Conservation (phyloP, 2,888 invertebrate species). For the Ligdia adustata region DNA sequence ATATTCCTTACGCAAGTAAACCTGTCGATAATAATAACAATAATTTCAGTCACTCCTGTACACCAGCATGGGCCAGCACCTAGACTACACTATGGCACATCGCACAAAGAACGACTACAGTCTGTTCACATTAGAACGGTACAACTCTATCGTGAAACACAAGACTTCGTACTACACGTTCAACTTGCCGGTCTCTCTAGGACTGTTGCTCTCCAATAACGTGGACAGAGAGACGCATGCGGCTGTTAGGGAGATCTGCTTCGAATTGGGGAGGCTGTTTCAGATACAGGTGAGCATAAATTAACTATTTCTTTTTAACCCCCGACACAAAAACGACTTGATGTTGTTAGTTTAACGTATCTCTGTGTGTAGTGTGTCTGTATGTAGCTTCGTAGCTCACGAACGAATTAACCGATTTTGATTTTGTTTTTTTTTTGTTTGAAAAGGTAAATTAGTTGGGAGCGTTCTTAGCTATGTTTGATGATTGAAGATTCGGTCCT, state of each 20-base stretch:
- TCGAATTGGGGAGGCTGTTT: constrained; percentile 95
- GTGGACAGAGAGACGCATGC: constrained; percentile 87
- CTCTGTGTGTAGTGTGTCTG: too few relatives aligned
- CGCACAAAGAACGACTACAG: constrained; percentile 55
- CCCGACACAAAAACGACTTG: too few relatives aligned
- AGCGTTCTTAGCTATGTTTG: too few relatives aligned
- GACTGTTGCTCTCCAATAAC: constrained; percentile 91
- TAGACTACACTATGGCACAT: constrained; percentile 88
- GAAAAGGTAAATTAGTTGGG: too few relatives aligned
- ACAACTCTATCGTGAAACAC: constrained; percentile 92
- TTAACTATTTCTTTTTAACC: too few relatives aligned
- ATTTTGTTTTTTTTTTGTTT: too few relatives aligned
- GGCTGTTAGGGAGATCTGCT: constrained; percentile 89
- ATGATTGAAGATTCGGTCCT: too few relatives aligned
- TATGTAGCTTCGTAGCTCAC: too few relatives aligned
- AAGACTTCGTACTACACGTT: constrained; percentile 96
- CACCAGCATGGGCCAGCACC: constrained; percentile 90
- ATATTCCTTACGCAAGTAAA: too few relatives aligned
- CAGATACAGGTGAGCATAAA: constrained; percentile 92
- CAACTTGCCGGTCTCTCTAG: constrained; percentile 92
- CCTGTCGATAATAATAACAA: too few relatives aligned
- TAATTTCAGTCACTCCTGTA: constrained; percentile 76
- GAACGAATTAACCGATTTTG: too few relatives aligned
- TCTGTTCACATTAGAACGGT: constrained; percentile 91
- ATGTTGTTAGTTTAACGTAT: too few relatives aligned